phyloP scores from a whole-genome alignment of 2,797 vertebrate species.

The Tragopan temminckii region DNA sequence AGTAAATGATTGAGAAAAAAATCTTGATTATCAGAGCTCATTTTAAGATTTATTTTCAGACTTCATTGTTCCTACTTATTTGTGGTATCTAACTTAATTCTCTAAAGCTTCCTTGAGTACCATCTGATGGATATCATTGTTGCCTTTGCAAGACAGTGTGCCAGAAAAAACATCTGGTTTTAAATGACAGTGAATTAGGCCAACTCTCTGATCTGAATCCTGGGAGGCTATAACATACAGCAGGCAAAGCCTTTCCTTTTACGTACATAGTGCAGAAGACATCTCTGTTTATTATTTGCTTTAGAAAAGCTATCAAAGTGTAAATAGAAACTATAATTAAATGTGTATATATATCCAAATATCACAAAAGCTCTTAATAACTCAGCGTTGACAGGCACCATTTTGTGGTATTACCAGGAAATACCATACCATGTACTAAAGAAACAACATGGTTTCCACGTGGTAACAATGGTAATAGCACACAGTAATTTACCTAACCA shows the following conservation, averaged over 20 bases:
- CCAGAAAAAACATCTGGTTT: constrained; percentile 66
- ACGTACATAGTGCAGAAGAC: constrained; percentile 3
- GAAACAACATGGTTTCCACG: background rate
- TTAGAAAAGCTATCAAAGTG: constrained; percentile 28
- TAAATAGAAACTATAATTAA: constrained; percentile 22
- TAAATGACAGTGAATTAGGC: constrained; percentile 54
- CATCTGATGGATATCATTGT: constrained; percentile 45
- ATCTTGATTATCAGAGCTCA: constrained; percentile 22
- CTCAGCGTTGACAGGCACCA: background rate
- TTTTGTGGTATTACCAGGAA: constrained; percentile 24
- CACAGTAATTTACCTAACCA: background rate
- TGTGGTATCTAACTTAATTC: constrained; percentile 32
- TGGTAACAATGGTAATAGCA: background rate
- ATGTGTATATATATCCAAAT: background rate
- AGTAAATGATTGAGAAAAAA: constrained; percentile 1
- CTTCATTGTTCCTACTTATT: constrained; percentile 41
- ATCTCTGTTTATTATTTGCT: constrained; percentile 44
- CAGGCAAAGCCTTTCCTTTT: constrained; percentile 21
- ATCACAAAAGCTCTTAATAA: background rate
- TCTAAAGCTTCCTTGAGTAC: constrained; percentile 17
- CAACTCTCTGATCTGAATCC: constrained; percentile 55
- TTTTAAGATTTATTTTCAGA: constrained; percentile 28
- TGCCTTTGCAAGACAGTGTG: constrained; percentile 48
- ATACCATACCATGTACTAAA: background rate
- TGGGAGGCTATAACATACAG: background rate